phyloP scores from a whole-genome alignment of 2,888 invertebrate genomes.

The Perdita meconis region DNA sequence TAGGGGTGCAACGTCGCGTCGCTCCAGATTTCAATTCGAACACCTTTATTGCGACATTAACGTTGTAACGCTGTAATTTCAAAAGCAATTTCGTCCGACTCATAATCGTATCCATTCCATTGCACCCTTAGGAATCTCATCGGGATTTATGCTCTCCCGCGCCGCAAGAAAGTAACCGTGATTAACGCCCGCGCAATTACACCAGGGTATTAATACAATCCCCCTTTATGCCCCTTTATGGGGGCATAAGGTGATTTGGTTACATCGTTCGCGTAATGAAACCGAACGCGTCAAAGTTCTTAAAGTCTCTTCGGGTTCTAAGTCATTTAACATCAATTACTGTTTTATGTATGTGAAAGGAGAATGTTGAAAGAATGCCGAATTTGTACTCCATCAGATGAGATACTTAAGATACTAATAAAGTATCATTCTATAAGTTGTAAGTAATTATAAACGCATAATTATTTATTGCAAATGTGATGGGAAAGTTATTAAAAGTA shows the following conservation, averaged over 20 bases:
- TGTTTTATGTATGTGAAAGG: no score
- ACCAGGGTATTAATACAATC: conserved; percentile 37
- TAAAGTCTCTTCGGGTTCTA: no score
- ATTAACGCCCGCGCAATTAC: conserved; percentile 34
- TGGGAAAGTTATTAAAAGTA: no score
- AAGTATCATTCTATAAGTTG: no score
- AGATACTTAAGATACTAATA: no score
- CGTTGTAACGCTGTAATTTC: conserved; percentile 8
- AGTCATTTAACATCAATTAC: no score
- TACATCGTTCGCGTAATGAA: conserved; percentile 20
- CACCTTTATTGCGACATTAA: neutral
- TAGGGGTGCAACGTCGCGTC: neutral
- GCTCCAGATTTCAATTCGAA: neutral
- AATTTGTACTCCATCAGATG: no score
- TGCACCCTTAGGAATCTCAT: conserved; percentile 1
- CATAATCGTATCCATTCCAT: conserved; percentile 10
- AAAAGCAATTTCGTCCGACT: conserved; percentile 7
- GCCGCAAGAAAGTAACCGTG: conserved; percentile 15
- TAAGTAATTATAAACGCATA: no score
- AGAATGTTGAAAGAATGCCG: no score
- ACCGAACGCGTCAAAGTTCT: no score
- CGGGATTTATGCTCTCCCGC: neutral
- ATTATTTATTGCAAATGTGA: no score
- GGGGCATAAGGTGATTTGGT: conserved; percentile 18
- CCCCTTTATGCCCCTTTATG: conserved; percentile 1